Base-by-base conservation (phyloP, 2,888 invertebrate species). In the Blera fallax region DNA sequence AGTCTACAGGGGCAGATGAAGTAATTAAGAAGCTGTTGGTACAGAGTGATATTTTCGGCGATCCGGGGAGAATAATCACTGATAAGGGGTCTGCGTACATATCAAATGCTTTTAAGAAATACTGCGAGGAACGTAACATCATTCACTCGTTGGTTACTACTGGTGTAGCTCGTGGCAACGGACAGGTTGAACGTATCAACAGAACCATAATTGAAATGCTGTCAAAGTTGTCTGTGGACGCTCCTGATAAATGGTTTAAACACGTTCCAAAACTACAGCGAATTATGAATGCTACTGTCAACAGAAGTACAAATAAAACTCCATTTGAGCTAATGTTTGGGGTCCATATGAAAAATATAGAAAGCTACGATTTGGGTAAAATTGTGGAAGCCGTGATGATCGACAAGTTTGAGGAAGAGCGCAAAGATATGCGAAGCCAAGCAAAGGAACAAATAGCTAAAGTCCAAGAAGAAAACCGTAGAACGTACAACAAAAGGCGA, bases 321-420 rank as follows among this genome's bases (percentile, higher is more conserved):
- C 87, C 87, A 6, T 87, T 89, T 72, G 88, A 89, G 54, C n/a
- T 89, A 5, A 48, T 89, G 40, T 85, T 88, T 52, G 89, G 89
- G 21, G 73, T 84, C 1, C 74, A 72, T 29, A 88, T 89, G 88
- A 88, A 76, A 65, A 87, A 69, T 18, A 85, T 87, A 45, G 88
- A 87, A 32, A 88, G 89, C 34, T 58, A 87, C 3, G 18, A 60
- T 24, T 37, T 85, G 14, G 34, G 27, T 21, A 48, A 60, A 7
- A 52, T 73, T 0, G 40, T 87, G 10, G 77, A 77, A 45, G 74
- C 64, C 7, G 58, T 82, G 52, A 1, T 62, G 6, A 58, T 50
- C 11, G 18, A 52, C 1, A 43, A 21, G 3, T 85, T 81, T 50
- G 69, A 54, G n/a, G 73, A 76, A 29, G 72, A 52, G 45, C 70